Conservation (phyloP, 2,113 vertebrate genomes). For the Phainopepla nitens region DNA sequence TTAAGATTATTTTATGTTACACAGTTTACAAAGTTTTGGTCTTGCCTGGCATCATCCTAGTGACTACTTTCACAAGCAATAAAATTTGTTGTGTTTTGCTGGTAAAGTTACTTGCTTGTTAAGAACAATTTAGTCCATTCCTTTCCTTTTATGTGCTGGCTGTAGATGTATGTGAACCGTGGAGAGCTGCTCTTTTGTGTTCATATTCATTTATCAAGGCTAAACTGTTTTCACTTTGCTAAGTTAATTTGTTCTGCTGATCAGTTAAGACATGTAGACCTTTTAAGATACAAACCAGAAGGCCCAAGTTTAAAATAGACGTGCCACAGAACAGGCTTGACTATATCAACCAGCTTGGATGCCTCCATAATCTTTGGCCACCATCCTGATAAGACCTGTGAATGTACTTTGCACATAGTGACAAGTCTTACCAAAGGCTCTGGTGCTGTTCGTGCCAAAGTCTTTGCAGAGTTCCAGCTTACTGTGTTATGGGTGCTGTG, state of each 20-base stretch:
- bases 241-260: conserved; percentile 42
- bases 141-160: neutral
- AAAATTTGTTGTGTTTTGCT: neutral
- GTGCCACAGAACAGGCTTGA: conserved; percentile 22
- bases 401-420: neutral
- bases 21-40: neutral
- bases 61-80: neutral
- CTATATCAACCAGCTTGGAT: conserved; percentile 20
- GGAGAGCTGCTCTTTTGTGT: neutral
- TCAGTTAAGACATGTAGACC: conserved; percentile 27
- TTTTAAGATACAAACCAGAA: conserved; percentile 52
- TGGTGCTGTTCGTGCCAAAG: neutral
- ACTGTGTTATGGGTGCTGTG: neutral
- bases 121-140: neutral
- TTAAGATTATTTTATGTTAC: neutral
- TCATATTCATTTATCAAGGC: conserved; percentile 8
- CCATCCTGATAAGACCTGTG: conserved; percentile 50
- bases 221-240: conserved; percentile 19
- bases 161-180: neutral
- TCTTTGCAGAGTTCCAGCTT: neutral
- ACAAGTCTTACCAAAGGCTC: neutral
- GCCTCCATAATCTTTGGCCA: conserved; percentile 42
- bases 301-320: conserved; percentile 50
- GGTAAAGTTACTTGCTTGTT: neutral
- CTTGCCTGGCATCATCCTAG: neutral